Evolutionary conservation across 2,113 vertebrate genomes (phyloP), one percentile per base, ranked within the genome.

Genomic region (Columbina picui): DNA sequence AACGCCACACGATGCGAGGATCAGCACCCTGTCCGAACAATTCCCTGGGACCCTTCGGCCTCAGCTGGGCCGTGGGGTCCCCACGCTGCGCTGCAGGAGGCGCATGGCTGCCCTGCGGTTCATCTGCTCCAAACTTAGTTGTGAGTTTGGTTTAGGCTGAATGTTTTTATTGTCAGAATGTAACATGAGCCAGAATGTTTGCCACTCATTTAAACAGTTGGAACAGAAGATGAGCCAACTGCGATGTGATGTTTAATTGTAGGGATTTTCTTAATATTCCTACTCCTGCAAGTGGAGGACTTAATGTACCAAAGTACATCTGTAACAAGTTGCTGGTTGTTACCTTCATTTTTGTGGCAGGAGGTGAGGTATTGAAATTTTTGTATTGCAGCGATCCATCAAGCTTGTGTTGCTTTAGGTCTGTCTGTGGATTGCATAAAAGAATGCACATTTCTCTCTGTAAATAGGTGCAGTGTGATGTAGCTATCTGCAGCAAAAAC

Each of bases 1-100:
- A 67, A 15, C 3, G 8, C 26, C 53, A 2, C 14, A 6, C 10
- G 26, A 8, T 7, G 41, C 1, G 50, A 43, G 79, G 69, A 15
- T 3, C 20, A 16, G 49, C 16, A 9, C n/a, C 1, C 19, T 25
- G 34, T 10, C 13, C 29, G 3, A 0, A 13, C 10, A 5, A 1
- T 14, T n/a, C 23, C 1, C 67, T 14, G 3, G 59, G 61, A n/a
- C 64, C 59, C 70, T 36, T 5, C 21, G 69, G 67, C 1, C 76
- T 29, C 36, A 3, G 84, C 36, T 3, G 65, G 60, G 85, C 57
- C 52, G 0, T 5, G 16, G 77, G 64, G 50, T 45, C 47, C 39
- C 60, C 38, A 2, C 70, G 0, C 84, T 70, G 90, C 89, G 65
- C 59, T 95, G 93, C 93, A 68, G 87, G 56, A 53, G 36, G 41